A percentile compares a stretch with the other conserved stretches of the same genome.
Evolutionary conservation across 2,888 invertebrate genomes (phyloP).

Genomic region (Drosophila diplacantha): DNA sequence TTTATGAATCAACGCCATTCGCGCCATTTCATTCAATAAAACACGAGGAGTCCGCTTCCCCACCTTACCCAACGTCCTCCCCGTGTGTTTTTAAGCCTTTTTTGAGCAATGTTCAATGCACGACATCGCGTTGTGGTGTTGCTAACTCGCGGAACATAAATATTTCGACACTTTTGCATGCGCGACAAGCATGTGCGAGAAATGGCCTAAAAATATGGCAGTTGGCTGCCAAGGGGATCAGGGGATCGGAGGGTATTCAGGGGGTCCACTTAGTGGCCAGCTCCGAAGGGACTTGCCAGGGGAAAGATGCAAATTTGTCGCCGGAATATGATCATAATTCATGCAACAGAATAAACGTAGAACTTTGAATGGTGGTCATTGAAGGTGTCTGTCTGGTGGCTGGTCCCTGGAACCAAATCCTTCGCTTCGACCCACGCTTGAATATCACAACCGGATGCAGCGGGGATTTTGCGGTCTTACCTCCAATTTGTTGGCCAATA

Average conservation of each 20-base stretch:
- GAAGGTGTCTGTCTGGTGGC: constrained; percentile 10
- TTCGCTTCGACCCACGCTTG: constrained; percentile 42
- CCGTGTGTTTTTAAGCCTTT: constrained; percentile 21
- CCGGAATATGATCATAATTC: constrained; percentile 74
- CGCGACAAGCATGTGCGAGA: constrained; percentile 64
- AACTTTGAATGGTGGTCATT: constrained; percentile 40
- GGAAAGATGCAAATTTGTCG: constrained; percentile 66
- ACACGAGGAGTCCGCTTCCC: constrained; percentile 53
- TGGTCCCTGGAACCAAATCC: constrained; percentile 3
- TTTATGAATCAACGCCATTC: constrained; percentile 76
- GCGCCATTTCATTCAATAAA: constrained; percentile 75
- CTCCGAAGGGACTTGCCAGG: constrained; percentile 7
- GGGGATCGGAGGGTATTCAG: constrained; percentile 9
- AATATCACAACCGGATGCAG: constrained; percentile 40
- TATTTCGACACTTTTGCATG: constrained; percentile 73
- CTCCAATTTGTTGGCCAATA: constrained; percentile 25
- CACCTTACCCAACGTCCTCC: not conserved
- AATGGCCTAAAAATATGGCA: constrained; percentile 73
- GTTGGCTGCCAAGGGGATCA: constrained; percentile 23
- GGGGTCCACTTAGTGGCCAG: constrained; percentile 57
- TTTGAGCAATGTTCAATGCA: constrained; percentile 67
- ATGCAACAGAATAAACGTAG: constrained; percentile 74
- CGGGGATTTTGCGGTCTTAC: constrained; percentile 10
- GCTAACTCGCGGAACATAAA: constrained; percentile 71
- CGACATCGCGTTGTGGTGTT: constrained; percentile 55